Evolutionary conservation across 2,888 invertebrate genomes (phyloP).

Genomic region (Trachelus troglodyta): DNA sequence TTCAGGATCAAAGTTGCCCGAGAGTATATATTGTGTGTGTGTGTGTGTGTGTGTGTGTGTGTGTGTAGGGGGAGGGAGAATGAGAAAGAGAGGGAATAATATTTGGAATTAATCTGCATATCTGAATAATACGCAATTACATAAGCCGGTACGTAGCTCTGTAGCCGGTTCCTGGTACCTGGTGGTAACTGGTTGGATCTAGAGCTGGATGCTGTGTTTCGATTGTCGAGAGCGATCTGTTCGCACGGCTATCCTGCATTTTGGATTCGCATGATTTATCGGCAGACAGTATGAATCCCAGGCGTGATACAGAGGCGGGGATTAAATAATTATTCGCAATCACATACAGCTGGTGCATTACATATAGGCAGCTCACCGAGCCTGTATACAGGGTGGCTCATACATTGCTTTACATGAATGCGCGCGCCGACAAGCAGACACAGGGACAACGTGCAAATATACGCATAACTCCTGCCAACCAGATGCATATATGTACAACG

Average conservation of each 20-base stretch:
- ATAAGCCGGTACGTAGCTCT: not conserved
- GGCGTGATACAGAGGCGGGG: constrained; percentile 36
- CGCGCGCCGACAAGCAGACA: constrained; percentile 6
- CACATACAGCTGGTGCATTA: constrained; percentile 51
- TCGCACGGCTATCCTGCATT: not conserved
- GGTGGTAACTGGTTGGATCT: not conserved
- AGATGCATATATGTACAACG: constrained; percentile 1
- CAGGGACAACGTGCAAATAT: constrained; percentile 8
- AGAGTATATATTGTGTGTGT: too few species aligned
- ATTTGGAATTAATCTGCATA: not conserved
- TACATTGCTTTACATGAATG: constrained; percentile 25
- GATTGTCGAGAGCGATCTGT: not conserved
- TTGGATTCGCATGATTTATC: constrained; percentile 43
- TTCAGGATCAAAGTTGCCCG: too few species aligned
- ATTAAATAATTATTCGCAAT: constrained; percentile 60
- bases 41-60: too few species aligned
- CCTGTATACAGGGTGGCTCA: constrained; percentile 17
- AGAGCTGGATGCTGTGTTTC: not conserved
- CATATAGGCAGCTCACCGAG: constrained; percentile 27
- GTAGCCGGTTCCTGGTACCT: not conserved
- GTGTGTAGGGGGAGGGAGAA: not conserved
- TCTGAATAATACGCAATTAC: not conserved
- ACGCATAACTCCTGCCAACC: constrained; percentile 20
- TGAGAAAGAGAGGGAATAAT: not conserved
- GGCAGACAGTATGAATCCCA: constrained; percentile 47